Percentiles rank a stretch among this genome's conserved stretches.
Evolutionary conservation across 2,113 vertebrate genomes (phyloP).

Genomic region (Catharus bicknelli): DNA sequence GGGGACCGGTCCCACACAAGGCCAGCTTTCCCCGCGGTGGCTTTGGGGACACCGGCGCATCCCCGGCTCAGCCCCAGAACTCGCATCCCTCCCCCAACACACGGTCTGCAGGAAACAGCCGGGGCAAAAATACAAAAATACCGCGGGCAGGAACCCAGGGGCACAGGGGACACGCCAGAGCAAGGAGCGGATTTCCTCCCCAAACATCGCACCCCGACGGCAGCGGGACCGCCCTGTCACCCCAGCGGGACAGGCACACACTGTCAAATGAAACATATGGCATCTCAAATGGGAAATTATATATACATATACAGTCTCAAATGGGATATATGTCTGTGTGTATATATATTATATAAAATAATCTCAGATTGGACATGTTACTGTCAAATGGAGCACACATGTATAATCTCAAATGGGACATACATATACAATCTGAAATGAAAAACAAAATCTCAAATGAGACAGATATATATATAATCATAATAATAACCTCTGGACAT

Average conservation of each 20-base stretch:
- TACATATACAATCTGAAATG: too few relatives aligned
- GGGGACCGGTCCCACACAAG: neutral
- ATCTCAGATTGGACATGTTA: too few relatives aligned
- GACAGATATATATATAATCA: too few relatives aligned
- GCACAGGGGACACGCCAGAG: constrained; percentile 13
- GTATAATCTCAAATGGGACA: too few relatives aligned
- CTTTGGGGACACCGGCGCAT: neutral
- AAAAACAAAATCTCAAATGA: too few relatives aligned
- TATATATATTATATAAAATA: too few relatives aligned
- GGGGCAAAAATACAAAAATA: constrained; percentile 3
- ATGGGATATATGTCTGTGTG: too few relatives aligned
- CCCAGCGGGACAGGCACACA: too few relatives aligned
- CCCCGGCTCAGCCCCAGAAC: too few relatives aligned
- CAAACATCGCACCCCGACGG: neutral
- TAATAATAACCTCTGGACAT: too few relatives aligned
- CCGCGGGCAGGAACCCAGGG: constrained; percentile 34
- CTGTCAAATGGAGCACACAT: too few relatives aligned
- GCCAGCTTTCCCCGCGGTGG: fast-evolving
- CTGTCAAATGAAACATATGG: neutral
- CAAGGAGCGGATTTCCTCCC: constrained; percentile 58
- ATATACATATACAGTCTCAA: neutral
- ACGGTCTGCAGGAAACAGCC: constrained; percentile 49
- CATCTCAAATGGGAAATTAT: neutral
- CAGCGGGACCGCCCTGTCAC: neutral
- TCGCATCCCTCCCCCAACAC: neutral